These are phyloP conservation scores for Cotesia vestalis DNA, from an alignment of 1,140 invertebrate genomes.

Conservation along the genomic window DNA sequence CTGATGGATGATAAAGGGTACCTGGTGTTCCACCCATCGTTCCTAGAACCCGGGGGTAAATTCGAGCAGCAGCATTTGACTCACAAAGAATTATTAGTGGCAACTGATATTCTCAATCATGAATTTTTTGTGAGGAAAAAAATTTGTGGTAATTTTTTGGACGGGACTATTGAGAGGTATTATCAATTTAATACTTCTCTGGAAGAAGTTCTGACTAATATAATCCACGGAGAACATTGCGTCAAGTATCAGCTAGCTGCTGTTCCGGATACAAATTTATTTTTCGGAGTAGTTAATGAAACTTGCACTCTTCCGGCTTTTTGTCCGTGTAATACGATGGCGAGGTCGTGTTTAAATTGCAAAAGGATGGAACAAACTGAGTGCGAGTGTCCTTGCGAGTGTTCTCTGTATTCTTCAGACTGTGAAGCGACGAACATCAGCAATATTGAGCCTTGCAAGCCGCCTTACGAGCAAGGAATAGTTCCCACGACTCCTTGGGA, in stretches of 20 bases:
- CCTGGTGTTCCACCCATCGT: slow-evolving; percentile 84
- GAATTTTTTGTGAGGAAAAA: slow-evolving; percentile 84
- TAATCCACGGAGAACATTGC: slow-evolving; percentile 88
- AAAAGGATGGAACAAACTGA: slow-evolving; percentile 93
- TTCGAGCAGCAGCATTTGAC: slow-evolving; percentile 81
- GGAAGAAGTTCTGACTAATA: slow-evolving; percentile 78
- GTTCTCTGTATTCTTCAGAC: slow-evolving; percentile 74
- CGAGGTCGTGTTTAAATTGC: slow-evolving; percentile 90
- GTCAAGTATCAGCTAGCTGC: slow-evolving; percentile 87
- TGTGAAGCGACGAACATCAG: slow-evolving; percentile 60
- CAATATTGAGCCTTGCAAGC: slow-evolving; percentile 53
- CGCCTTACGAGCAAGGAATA: slow-evolving; percentile 59
- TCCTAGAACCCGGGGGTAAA: slow-evolving; percentile 73
- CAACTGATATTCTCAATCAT: slow-evolving; percentile 88
- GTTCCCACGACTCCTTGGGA: slow-evolving; percentile 5
- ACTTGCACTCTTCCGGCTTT: slow-evolving; percentile 85
- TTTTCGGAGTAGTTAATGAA: slow-evolving; percentile 85
- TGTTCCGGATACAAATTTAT: slow-evolving; percentile 85
- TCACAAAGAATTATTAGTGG: slow-evolving; percentile 84
- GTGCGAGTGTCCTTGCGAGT: slow-evolving; percentile 96
- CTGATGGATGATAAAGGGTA: slow-evolving; percentile 92
- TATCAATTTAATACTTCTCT: slow-evolving; percentile 87
- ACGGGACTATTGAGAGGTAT: slow-evolving; percentile 78
- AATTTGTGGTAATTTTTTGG: slow-evolving; percentile 80
- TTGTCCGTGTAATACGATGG: slow-evolving; percentile 90